phyloP scores from a whole-genome alignment of 2,113 vertebrate genomes.

The Delphinapterus leucas region DNA sequence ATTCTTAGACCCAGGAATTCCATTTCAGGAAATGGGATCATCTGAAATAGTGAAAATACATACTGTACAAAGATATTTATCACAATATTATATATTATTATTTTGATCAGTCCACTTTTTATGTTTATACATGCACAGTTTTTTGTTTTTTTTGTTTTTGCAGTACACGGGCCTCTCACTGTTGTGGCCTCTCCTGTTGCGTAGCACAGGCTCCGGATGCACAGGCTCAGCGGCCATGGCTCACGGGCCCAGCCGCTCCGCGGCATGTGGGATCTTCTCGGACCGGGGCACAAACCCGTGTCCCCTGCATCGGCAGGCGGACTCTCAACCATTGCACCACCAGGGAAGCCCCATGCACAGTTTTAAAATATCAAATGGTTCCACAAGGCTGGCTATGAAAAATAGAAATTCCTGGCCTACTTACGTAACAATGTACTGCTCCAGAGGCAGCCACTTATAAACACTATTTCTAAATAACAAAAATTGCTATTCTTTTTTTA shows the following conservation, averaged over 20 bases:
- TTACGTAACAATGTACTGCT: not conserved
- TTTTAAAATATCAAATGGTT: not conserved
- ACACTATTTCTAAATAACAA: not conserved
- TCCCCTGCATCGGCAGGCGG: too few relatives aligned
- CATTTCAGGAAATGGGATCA: not conserved
- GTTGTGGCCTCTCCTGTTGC: too few relatives aligned
- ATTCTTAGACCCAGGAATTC: not conserved
- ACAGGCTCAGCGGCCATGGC: too few relatives aligned
- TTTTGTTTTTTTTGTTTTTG: not conserved
- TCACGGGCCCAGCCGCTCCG: too few relatives aligned
- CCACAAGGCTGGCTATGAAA: not conserved
- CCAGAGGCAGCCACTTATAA: not conserved
- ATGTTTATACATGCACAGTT: not conserved
- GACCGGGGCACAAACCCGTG: rapidly evolving
- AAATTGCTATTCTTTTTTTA: not conserved
- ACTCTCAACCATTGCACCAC: too few relatives aligned
- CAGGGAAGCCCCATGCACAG: too few relatives aligned
- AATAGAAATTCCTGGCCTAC: not conserved
- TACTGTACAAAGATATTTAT: not conserved
- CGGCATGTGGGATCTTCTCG: too few relatives aligned
- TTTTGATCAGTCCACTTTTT: not conserved
- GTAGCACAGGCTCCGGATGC: rapidly evolving
- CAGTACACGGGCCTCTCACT: too few relatives aligned
- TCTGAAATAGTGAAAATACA: not conserved
- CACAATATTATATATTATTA: not conserved